Evolutionary conservation across 2,888 invertebrate species (phyloP), one percentile per base, ranked within the genome.

Genomic region (Mantis religiosa): DNA sequence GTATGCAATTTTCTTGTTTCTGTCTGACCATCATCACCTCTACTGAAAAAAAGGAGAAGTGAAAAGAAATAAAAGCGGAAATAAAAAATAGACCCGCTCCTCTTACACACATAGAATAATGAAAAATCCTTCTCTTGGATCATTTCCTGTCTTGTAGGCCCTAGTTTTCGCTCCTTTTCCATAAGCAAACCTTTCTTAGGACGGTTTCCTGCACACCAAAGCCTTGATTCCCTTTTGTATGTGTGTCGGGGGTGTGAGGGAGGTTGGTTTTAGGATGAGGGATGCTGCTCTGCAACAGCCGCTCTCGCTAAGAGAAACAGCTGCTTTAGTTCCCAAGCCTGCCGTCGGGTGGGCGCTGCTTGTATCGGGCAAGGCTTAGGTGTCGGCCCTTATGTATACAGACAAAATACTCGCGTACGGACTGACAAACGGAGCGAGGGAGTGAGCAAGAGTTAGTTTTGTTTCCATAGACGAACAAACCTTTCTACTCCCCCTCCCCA

Each of bases 301-400:
- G 54, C 54, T 71, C 54, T 71, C 54, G 25, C 54, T 71, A 71
- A 71, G 54, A 71, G 30, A 27, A 87, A 14, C 87, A 87, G 82
- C 41, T 87, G 87, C 82, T 87, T 15, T 20, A 9, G 20, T 87
- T 87, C 87, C 87, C 87, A 87, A 28, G 87, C 82, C 34, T 87
- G 81, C 82, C 82, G 87, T 82, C 87, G 82, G 28, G 28, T 28
- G 83, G 28, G 83, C 54, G 54, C 54, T 71, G 54, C 54, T 71
- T 71, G 20, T 71, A 71, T 71, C 54, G 54, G 54, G 54, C 54
- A 71, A 71, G 54, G 54, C 54, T 71, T 71, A 71, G 54, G 54
- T 71, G 54, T 71, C 54, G 20, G 54, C 54, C 54, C 54, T 71
- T 71, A 25, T 71, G 54, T 71, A 71, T 71, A 71, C 54, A 71